Percentiles rank a stretch among this genome's conserved stretches.
Evolutionary conservation across 2,797 vertebrate species (phyloP).

Genomic region (Anisognathus igniventris): DNA sequence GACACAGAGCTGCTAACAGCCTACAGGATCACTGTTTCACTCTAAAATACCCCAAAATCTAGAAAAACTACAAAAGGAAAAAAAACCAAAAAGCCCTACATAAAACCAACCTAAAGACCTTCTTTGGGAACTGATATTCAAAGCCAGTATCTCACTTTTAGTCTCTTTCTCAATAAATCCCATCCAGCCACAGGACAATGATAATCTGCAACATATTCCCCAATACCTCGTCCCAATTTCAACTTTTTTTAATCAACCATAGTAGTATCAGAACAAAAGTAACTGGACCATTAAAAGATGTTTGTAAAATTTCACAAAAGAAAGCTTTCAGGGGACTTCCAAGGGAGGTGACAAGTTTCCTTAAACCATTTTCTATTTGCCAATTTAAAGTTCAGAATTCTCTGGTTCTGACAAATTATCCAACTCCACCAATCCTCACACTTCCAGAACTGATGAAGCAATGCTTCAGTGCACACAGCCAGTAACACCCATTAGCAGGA

Average conservation of each 20-base stretch:
- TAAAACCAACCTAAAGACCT: not conserved
- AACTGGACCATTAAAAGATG: not conserved
- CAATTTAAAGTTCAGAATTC: not conserved
- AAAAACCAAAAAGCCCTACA: not conserved
- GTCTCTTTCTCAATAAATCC: not conserved
- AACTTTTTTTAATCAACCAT: not conserved
- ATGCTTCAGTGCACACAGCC: not conserved
- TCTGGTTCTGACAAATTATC: not conserved
- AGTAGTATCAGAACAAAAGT: not conserved
- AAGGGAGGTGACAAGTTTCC: not conserved
- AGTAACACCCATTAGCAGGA: not conserved
- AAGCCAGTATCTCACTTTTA: not conserved
- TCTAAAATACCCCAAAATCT: not conserved
- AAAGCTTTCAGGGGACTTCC: not conserved
- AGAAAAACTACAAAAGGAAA: not conserved
- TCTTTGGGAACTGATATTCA: not conserved
- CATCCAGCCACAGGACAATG: not conserved
- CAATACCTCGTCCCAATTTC: not conserved
- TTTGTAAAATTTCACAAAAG: not conserved
- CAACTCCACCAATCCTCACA: not conserved
- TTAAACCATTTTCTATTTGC: not conserved
- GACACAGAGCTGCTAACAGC: not conserved
- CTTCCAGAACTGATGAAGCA: not conserved
- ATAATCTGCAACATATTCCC: not conserved
- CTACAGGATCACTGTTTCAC: not conserved